Conservation (phyloP, 1,140 invertebrate genomes). For the Helicoverpa zea region DNA sequence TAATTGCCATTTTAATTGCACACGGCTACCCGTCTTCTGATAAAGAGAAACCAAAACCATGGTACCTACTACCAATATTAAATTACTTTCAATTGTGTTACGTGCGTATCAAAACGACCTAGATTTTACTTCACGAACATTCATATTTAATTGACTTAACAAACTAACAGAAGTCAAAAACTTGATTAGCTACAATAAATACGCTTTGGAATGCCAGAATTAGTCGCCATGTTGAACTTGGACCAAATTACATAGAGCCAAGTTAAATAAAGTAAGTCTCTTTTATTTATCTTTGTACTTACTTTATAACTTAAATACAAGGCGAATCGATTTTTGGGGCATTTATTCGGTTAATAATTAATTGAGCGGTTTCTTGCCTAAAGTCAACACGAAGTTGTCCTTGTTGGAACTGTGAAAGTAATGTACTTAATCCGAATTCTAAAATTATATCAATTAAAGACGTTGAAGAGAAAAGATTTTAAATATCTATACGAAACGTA, state of each 20-base stretch:
- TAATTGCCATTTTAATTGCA: no score
- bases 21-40: no score
- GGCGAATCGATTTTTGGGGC: slow-evolving; percentile 22
- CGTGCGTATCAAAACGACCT: neutral
- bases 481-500: no score
- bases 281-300: slow-evolving; percentile 44
- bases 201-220: slow-evolving; percentile 26
- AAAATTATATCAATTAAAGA: no score
- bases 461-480: no score
- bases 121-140: neutral
- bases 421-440: no score
- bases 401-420: neutral
- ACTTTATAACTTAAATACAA: slow-evolving; percentile 14
- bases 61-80: no score
- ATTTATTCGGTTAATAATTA: slow-evolving; percentile 28
- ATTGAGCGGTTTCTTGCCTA: neutral
- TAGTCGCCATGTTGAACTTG: slow-evolving; percentile 41
- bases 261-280: slow-evolving; percentile 28
- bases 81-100: neutral
- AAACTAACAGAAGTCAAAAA: slow-evolving; percentile 19
- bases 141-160: slow-evolving; percentile 2
- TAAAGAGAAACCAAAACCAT: no score
- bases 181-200: slow-evolving; percentile 39
- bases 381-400: neutral
- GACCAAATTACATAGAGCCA: slow-evolving; percentile 26